These are phyloP conservation scores for Drosophila suboccidentalis DNA, from an alignment of 2,888 invertebrate genomes.

Conservation along the genomic window DNA sequence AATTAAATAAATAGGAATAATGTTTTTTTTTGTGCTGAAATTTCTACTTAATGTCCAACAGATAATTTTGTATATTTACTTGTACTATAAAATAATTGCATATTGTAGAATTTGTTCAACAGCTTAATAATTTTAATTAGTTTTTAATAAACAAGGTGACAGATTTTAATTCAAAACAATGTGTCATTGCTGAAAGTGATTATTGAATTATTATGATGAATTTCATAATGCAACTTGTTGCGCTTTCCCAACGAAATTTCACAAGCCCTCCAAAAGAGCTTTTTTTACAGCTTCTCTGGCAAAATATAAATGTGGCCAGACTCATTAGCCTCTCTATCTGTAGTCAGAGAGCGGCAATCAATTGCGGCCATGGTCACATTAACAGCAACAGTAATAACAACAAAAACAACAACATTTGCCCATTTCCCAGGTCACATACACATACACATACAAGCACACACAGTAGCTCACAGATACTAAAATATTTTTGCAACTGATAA, in stretches of 20 bases:
- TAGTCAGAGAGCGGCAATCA: slow-evolving; percentile 57
- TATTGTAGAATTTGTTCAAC: too few relatives aligned
- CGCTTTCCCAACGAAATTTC: not conserved
- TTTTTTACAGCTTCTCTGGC: slow-evolving; percentile 9
- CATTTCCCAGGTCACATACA: slow-evolving; percentile 67
- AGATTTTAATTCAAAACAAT: not conserved
- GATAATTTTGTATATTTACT: not conserved
- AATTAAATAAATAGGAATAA: not conserved
- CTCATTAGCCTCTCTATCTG: slow-evolving; percentile 33
- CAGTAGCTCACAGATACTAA: slow-evolving; percentile 2
- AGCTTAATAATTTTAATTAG: not conserved
- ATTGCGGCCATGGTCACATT: slow-evolving; percentile 73
- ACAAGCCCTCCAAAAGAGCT: slow-evolving; percentile 13
- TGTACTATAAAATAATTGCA: not conserved
- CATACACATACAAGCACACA: slow-evolving; percentile 24
- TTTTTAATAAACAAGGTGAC: too few relatives aligned
- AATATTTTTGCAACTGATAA: slow-evolving; percentile 58
- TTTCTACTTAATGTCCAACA: not conserved
- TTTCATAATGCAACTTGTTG: slow-evolving; percentile 41
- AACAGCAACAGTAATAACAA: slow-evolving; percentile 27
- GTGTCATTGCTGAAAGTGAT: not conserved
- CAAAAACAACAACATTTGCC: slow-evolving; percentile 43
- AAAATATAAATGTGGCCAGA: slow-evolving; percentile 34
- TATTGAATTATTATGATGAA: not conserved
- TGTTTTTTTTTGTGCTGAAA: not conserved